Percentiles rank a stretch among this genome's conserved stretches.
Evolutionary conservation across 2,888 invertebrate species (phyloP).

Genomic region (Mamestra brassicae): DNA sequence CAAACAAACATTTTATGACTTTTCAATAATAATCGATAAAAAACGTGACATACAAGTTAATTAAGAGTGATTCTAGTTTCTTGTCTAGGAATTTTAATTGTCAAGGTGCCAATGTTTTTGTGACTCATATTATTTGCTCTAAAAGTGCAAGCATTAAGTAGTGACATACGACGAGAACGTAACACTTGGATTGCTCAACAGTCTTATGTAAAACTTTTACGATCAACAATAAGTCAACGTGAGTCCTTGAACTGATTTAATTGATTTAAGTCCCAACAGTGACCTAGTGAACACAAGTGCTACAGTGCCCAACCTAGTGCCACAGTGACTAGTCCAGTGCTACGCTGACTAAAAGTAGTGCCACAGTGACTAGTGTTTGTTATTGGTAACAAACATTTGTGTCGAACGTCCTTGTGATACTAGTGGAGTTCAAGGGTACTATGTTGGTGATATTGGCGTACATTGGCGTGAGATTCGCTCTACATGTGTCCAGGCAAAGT

Average conservation of each 20-base stretch:
- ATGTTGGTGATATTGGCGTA: conserved; percentile 89
- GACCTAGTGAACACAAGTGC: background rate
- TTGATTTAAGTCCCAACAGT: background rate
- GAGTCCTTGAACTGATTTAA: conserved; percentile 16
- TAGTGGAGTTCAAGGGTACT: conserved; percentile 73
- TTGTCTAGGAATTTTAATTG: background rate
- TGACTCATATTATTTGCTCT: conserved; percentile 18
- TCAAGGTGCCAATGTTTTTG: conserved; percentile 15
- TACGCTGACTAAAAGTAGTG: conserved; percentile 1
- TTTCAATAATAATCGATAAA: background rate
- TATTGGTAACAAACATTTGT: conserved; percentile 43
- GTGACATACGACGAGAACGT: conserved; percentile 11
- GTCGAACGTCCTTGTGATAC: conserved; percentile 32
- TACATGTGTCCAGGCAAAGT: conserved; percentile 88
- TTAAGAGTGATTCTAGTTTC: conserved; percentile 19
- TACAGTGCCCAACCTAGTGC: background rate
- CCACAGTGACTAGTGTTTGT: conserved; percentile 35
- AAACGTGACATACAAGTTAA: conserved; percentile 8
- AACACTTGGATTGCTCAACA: conserved; percentile 19
- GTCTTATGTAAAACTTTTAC: conserved; percentile 30
- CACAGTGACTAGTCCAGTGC: conserved; percentile 5
- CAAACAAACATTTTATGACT: conserved; percentile 8
- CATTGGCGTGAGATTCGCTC: conserved; percentile 86
- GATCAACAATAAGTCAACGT: conserved; percentile 8
- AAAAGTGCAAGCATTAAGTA: conserved; percentile 21